Percentiles rank a stretch among this genome's conserved stretches.
These are phyloP conservation scores for Nipponia nippon DNA, from an alignment of 2,113 vertebrate genomes.

Conservation along the genomic window DNA sequence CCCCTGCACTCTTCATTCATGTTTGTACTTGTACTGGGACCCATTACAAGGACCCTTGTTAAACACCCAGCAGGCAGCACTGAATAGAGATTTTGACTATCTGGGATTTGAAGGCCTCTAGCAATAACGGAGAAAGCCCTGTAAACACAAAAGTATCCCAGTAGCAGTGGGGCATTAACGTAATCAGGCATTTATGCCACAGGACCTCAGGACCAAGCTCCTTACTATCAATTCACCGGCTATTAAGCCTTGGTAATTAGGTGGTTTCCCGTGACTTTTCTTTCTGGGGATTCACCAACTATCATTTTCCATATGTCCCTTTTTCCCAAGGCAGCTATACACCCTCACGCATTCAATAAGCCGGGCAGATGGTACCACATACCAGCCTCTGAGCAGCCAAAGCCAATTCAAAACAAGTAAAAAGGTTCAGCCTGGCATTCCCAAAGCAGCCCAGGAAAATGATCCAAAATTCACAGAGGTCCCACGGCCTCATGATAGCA, in stretches of 20 bases:
- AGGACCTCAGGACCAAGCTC: constrained; percentile 44
- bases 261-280: constrained; percentile 48
- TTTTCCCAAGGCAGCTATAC: constrained; percentile 17
- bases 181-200: constrained; percentile 65
- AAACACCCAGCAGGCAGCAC: constrained; percentile 78
- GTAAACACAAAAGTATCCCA: constrained; percentile 70
- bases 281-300: constrained; percentile 22
- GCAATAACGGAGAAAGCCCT: constrained; percentile 67
- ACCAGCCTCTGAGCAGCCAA: background rate
- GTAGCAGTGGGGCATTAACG: constrained; percentile 62
- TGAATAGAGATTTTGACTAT: constrained; percentile 77
- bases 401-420: background rate
- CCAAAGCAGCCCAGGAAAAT: background rate
- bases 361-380: background rate
- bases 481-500: background rate
- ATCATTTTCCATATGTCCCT: constrained; percentile 58
- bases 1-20: constrained; percentile 77
- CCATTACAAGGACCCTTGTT: constrained; percentile 76
- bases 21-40: constrained; percentile 70
- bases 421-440: background rate
- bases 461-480: background rate
- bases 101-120: constrained; percentile 72
- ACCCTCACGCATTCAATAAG: background rate
- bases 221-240: constrained; percentile 16
- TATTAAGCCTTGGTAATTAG: constrained; percentile 49